Percentiles rank a stretch among this genome's conserved stretches.
Conservation (phyloP, 2,888 invertebrate genomes). For the Hypomecis atomaria region DNA sequence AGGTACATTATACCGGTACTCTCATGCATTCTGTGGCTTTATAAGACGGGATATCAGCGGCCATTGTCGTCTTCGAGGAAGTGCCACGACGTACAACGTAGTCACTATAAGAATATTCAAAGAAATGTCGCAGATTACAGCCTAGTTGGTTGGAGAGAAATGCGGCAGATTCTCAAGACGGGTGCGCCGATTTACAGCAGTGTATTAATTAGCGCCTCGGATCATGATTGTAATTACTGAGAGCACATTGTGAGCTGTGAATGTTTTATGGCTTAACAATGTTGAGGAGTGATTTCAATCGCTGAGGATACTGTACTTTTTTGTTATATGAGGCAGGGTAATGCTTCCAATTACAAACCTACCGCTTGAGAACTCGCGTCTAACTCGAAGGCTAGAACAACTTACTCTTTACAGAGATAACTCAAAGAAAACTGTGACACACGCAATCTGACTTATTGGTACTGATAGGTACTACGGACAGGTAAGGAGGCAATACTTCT, state of each 20-base stretch:
- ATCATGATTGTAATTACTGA: slow-evolving; percentile 23
- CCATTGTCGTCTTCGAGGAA: slow-evolving; percentile 28
- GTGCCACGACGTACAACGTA: slow-evolving; percentile 5
- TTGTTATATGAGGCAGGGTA: neutral
- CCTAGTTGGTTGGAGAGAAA: slow-evolving; percentile 8
- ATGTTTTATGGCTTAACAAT: slow-evolving; percentile 23
- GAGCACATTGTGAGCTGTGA: slow-evolving; percentile 22
- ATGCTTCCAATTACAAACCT: no score
- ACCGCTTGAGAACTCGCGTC: no score
- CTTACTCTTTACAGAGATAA: no score
- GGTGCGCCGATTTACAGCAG: neutral
- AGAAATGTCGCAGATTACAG: slow-evolving; percentile 18
- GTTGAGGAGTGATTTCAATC: slow-evolving; percentile 21
- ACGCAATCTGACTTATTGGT: no score
- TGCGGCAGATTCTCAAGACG: slow-evolving; percentile 20
- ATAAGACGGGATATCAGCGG: slow-evolving; percentile 20
- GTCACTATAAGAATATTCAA: slow-evolving; percentile 12
- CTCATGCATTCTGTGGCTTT: slow-evolving; percentile 17
- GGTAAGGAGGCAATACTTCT: no score
- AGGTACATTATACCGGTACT: slow-evolving; percentile 15
- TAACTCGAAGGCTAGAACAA: no score
- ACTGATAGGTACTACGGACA: no score
- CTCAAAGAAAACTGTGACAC: no score
- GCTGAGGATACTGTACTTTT: neutral
- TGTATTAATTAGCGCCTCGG: slow-evolving; percentile 20